Conservation (phyloP, 2,888 invertebrate genomes). For the Aproaerema taeniolella region DNA sequence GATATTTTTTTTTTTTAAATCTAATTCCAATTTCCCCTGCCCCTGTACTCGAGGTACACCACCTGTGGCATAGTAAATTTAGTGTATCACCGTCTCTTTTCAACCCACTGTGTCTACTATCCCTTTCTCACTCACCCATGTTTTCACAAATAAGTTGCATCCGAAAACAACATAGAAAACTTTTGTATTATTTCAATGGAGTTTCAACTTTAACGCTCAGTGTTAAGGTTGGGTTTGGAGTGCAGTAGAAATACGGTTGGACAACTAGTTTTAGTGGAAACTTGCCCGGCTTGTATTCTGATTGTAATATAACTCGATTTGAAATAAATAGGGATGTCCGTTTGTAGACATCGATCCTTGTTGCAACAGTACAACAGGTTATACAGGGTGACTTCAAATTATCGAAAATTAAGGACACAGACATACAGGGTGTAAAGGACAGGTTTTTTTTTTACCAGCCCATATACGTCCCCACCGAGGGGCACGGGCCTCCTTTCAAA, state of each 20-base stretch:
- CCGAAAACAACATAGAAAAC: slow-evolving; percentile 75
- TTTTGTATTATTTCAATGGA: slow-evolving; percentile 30
- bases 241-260: too few relatives aligned
- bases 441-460: too few relatives aligned
- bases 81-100: slow-evolving; percentile 55
- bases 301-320: slow-evolving; percentile 73
- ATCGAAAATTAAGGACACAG: too few relatives aligned
- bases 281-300: slow-evolving; percentile 58
- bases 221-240: slow-evolving; percentile 35
- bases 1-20: too few relatives aligned
- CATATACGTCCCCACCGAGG: too few relatives aligned
- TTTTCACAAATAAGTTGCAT: slow-evolving; percentile 76
- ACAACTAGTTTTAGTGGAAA: slow-evolving; percentile 68
- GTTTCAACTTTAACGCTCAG: slow-evolving; percentile 26
- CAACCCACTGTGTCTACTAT: slow-evolving; percentile 27
- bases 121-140: slow-evolving; percentile 51
- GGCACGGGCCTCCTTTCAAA: too few relatives aligned
- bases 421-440: too few relatives aligned
- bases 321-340: slow-evolving; percentile 56
- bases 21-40: slow-evolving; percentile 33
- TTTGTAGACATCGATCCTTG: too few relatives aligned
- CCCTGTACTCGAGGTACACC: slow-evolving; percentile 67
- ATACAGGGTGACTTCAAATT: too few relatives aligned
- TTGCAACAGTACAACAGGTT: too few relatives aligned
- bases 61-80: slow-evolving; percentile 77